Evolutionary conservation across 2,888 invertebrate species (phyloP).

Genomic region (Eulithis prunata): DNA sequence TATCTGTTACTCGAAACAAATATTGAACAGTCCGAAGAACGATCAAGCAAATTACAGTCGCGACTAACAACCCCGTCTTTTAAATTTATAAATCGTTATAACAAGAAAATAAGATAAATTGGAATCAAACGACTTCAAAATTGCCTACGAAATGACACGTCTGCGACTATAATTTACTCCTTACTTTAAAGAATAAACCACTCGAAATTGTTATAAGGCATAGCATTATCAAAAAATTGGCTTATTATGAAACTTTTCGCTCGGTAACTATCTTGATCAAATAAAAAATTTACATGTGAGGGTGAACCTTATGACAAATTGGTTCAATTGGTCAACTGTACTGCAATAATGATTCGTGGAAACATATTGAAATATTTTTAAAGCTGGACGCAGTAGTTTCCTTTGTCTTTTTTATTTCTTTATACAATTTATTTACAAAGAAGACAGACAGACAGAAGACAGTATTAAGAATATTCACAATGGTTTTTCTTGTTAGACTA

Average conservation of each 20-base stretch:
- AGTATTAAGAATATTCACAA: too few relatives aligned
- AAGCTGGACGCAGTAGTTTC: neutral
- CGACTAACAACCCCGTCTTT: slow-evolving; percentile 40
- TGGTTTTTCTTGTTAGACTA: too few relatives aligned
- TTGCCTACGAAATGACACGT: slow-evolving; percentile 75
- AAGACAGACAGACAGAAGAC: too few relatives aligned
- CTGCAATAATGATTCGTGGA: slow-evolving; percentile 19
- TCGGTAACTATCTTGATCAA: slow-evolving; percentile 70
- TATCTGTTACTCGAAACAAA: slow-evolving; percentile 41
- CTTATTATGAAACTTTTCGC: slow-evolving; percentile 79
- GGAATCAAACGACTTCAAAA: slow-evolving; percentile 73
- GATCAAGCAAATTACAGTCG: slow-evolving; percentile 44
- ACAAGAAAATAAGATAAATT: slow-evolving; percentile 73
- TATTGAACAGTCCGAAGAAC: slow-evolving; percentile 39
- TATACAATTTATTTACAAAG: too few relatives aligned
- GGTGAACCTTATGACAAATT: slow-evolving; percentile 71
- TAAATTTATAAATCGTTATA: slow-evolving; percentile 56
- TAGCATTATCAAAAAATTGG: slow-evolving; percentile 76
- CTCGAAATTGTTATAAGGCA: slow-evolving; percentile 58
- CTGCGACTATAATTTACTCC: slow-evolving; percentile 69
- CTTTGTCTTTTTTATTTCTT: neutral
- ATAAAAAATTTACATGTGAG: slow-evolving; percentile 78
- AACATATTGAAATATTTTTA: slow-evolving; percentile 9
- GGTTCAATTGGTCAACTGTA: slow-evolving; percentile 64
- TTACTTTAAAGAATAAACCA: slow-evolving; percentile 60